phyloP scores from a whole-genome alignment of 2,888 invertebrate species.

The Cantharis flavilabris region DNA sequence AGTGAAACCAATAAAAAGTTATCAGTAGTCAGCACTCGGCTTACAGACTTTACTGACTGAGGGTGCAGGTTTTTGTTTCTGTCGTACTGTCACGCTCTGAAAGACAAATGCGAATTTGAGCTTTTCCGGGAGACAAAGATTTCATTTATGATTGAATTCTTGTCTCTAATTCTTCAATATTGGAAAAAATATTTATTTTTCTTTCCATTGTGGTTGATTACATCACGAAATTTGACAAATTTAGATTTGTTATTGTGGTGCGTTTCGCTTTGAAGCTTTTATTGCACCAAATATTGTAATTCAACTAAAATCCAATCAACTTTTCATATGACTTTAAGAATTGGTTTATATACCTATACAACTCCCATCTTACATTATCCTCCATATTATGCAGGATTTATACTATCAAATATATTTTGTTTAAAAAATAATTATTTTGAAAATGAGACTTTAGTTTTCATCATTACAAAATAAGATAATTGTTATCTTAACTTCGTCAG shows the following conservation, averaged over 20 bases:
- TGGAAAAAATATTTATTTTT: conserved; percentile 3
- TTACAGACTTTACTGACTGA: conserved; percentile 30
- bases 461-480: no score
- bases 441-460: no score
- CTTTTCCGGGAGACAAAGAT: conserved; percentile 28
- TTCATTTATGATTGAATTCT: conserved; percentile 28
- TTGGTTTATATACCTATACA: background rate
- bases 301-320: background rate
- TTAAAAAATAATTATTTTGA: no score
- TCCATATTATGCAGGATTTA: no score
- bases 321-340: background rate
- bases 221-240: background rate
- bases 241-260: background rate
- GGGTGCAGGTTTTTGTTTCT: conserved; percentile 36
- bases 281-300: background rate
- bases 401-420: no score
- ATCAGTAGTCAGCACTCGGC: conserved; percentile 39
- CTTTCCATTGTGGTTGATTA: conserved; percentile 4
- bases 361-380: no score
- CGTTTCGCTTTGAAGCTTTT: background rate
- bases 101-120: conserved; percentile 38
- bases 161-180: conserved; percentile 17
- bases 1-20: conserved; percentile 40
- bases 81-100: conserved; percentile 36
- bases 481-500: no score